Conservation (phyloP, 2,888 invertebrate genomes). For the Encarsia formosa region DNA sequence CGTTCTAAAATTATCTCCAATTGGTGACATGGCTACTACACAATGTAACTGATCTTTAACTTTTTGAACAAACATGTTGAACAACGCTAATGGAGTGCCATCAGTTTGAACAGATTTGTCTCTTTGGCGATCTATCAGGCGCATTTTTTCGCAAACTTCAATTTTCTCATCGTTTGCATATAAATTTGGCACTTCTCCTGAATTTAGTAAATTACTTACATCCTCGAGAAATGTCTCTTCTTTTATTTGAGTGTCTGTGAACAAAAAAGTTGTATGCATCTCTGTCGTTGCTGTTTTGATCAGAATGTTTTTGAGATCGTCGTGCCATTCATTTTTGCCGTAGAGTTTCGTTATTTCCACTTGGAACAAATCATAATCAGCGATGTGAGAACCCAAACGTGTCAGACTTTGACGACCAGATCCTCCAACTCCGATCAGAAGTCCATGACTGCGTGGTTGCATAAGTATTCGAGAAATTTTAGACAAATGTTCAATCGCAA, state of each 20-base stretch:
- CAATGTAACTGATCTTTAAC: conserved; percentile 88
- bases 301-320: conserved; percentile 80
- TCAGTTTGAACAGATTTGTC: conserved; percentile 87
- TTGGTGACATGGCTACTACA: conserved; percentile 86
- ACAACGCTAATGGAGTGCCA: conserved; percentile 84
- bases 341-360: conserved; percentile 88
- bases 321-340: conserved; percentile 82
- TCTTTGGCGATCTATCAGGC: conserved; percentile 81
- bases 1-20: conserved; percentile 77
- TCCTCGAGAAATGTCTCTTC: conserved; percentile 92
- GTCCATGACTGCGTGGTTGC: conserved; percentile 85
- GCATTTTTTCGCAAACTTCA: conserved; percentile 91
- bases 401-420: conserved; percentile 91
- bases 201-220: conserved; percentile 85
- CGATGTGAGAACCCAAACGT: conserved; percentile 83
- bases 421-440: conserved; percentile 88
- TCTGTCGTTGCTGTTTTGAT: conserved; percentile 79
- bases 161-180: conserved; percentile 81
- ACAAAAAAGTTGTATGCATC: conserved; percentile 81
- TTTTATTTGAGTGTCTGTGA: conserved; percentile 90
- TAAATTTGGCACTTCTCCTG: conserved; percentile 90
- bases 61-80: conserved; percentile 84
- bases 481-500: conserved; percentile 91
- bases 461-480: conserved; percentile 85
- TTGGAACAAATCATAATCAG: conserved; percentile 88